Evolutionary conservation across 2,797 vertebrate genomes (phyloP), one percentile per base, ranked within the genome.

Genomic region (Cirrhinus molitorella): DNA sequence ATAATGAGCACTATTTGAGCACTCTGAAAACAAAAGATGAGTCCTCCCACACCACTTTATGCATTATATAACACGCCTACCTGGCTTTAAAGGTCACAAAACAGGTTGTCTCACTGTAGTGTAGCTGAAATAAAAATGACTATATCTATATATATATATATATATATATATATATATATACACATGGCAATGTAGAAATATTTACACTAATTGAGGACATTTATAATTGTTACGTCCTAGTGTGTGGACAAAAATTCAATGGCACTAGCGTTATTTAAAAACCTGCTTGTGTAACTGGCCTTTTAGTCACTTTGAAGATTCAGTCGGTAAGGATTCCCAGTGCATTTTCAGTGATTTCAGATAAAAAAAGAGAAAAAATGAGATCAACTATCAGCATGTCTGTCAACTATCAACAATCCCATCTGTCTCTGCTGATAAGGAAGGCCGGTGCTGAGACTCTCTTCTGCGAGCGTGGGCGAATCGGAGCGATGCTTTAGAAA

Each of bases 371-470:
- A 16, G 12, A 76, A 93, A 94, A 92, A 92, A 88, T 87, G 80
- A 94, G 94, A 94, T 92, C 91, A 88, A 88, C 93, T 93, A 94
- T 95, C 92, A 91, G 90, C 90, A 90, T 93, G 93, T 94, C 94
- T 94, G 94, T 94, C 94, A 93, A 91, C 91, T 93, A 95, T 95
- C 93, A 92, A 93, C 93, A 94, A 92, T 92, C 92, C 92, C 94
- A 95, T 95, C 94, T 95, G 94, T 94, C 92, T 93, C 90, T 88
- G 28, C 90, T 79, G 94, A 94, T 95, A 94, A 94, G 92, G 87
- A 88, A 84, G 83, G 85, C 88, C 87, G 59, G 87, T 86, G 79
- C 91, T 86, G 81, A 43, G 83, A 91, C 84, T 89, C 87, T 91
- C 87, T 91, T 89, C 87, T 79, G 86, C 74, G 90, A 87, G 85